Percentiles rank a stretch among this genome's conserved stretches.
phyloP scores from a whole-genome alignment of 1,140 invertebrate species.

The Zaprionus davidi region DNA sequence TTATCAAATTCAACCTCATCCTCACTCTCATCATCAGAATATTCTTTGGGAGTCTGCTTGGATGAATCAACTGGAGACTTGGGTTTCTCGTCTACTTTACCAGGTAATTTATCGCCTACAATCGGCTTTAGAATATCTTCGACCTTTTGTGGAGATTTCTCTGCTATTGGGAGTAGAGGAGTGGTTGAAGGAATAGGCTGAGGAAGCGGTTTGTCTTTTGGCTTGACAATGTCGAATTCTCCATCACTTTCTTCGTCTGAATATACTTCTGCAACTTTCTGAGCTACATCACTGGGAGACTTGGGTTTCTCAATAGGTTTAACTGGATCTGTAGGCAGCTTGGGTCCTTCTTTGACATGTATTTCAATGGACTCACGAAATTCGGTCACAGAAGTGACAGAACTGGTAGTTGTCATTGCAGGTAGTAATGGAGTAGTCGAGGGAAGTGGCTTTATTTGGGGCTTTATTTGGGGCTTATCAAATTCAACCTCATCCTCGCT shows the following conservation, averaged over 20 bases:
- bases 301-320: not conserved
- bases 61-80: constrained; percentile 17
- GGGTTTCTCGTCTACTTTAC: constrained; percentile 18
- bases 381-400: not conserved
- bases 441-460: not conserved
- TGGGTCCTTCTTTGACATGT: not conserved
- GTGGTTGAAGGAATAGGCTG: constrained; percentile 4
- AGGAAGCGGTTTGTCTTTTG: not conserved
- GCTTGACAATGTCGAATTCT: not conserved
- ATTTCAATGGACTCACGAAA: not conserved
- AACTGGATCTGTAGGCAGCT: not conserved
- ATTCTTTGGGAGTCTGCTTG: not conserved
- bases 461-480: not conserved
- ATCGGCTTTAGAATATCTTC: constrained; percentile 3
- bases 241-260: constrained; percentile 14
- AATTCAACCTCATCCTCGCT: not conserved
- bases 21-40: constrained; percentile 3
- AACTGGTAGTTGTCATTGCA: not conserved
- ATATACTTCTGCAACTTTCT: constrained; percentile 2
- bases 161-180: not conserved
- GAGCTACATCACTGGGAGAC: constrained; percentile 2
- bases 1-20: constrained; percentile 1
- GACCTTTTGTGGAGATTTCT: not conserved
- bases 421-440: not conserved
- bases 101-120: not conserved